Conservation (phyloP, 2,888 invertebrate genomes). For the Pterostichus madidus region DNA sequence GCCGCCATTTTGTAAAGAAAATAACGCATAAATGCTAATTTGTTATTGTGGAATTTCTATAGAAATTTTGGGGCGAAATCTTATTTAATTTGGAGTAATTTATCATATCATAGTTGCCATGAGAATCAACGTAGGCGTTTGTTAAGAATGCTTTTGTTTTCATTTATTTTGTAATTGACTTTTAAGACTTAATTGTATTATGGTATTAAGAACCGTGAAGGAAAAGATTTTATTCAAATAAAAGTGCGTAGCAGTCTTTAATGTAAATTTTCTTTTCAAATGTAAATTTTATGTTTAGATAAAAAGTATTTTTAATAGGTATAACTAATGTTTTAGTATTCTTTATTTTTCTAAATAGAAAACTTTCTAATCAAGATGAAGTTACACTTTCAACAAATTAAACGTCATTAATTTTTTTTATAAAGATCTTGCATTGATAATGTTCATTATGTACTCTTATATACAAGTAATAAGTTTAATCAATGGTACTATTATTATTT, state of each 20-base stretch:
- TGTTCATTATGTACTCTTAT: neutral
- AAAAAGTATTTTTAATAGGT: too few species aligned
- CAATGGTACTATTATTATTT: neutral
- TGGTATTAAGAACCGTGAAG: neutral
- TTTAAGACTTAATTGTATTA: constrained; percentile 8
- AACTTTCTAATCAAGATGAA: too few species aligned
- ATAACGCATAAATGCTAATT: neutral
- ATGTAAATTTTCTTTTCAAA: constrained; percentile 4
- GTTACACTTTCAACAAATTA: neutral
- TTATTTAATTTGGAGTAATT: neutral
- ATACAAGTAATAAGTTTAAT: neutral
- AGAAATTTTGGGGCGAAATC: neutral
- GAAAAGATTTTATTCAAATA: neutral
- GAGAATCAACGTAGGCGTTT: neutral
- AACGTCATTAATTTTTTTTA: neutral
- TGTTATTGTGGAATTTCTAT: constrained; percentile 8
- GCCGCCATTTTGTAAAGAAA: constrained; percentile 29
- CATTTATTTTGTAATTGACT: constrained; percentile 7
- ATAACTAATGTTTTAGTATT: neutral
- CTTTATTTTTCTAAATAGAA: neutral
- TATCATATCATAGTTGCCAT: neutral
- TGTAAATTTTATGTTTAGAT: neutral
- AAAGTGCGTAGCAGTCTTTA: neutral
- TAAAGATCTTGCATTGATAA: neutral
- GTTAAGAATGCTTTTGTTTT: constrained; percentile 19